Conservation (phyloP, 2,797 vertebrate species). For the Notoglanidium macrostoma region DNA sequence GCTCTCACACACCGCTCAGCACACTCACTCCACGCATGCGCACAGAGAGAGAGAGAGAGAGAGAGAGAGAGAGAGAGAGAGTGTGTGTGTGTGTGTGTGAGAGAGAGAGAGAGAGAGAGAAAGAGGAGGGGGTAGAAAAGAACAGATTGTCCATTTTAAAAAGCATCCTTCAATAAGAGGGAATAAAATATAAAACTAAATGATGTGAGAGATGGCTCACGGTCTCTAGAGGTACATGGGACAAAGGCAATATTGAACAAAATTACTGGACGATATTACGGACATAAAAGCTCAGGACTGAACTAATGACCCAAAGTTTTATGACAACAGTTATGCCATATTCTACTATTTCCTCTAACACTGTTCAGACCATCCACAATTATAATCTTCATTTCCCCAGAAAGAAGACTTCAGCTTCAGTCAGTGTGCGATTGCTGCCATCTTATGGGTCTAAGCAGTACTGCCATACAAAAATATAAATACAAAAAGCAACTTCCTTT, state of each 20-base stretch:
- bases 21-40: too few relatives aligned
- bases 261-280: constrained; percentile 23
- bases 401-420: neutral
- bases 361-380: constrained; percentile 1
- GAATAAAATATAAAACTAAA: constrained; percentile 35
- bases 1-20: too few relatives aligned
- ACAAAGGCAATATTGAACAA: constrained; percentile 5
- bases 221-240: constrained; percentile 4
- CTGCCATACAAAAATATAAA: neutral
- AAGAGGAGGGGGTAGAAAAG: neutral
- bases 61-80: neutral
- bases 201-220: constrained; percentile 31
- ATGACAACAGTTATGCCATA: constrained; percentile 35
- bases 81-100: too few relatives aligned
- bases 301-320: constrained; percentile 39
- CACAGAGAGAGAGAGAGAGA: constrained; percentile 10
- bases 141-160: constrained; percentile 9
- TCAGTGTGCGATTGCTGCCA: constrained; percentile 44
- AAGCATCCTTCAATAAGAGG: constrained; percentile 22
- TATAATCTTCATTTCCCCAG: neutral
- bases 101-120: constrained; percentile 6
- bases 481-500: too few relatives aligned
- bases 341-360: constrained; percentile 24
- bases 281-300: constrained; percentile 27
- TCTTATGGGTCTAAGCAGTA: constrained; percentile 33